Conservation (phyloP, 2,113 vertebrate species). For the Dunckerocampus dactyliophorus region DNA sequence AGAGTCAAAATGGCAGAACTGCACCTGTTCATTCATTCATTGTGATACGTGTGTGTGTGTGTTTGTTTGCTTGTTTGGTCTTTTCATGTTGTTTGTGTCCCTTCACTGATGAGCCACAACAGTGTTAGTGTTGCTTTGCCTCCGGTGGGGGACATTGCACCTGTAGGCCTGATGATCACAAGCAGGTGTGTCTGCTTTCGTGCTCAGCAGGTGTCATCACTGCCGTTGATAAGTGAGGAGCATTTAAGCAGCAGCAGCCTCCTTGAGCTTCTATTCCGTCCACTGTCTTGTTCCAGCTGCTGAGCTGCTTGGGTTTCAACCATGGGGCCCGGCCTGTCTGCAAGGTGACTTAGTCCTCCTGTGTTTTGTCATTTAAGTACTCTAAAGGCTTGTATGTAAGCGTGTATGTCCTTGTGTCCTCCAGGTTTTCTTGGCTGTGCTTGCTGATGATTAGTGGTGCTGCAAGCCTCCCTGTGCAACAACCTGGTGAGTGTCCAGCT, state of each 20-base stretch:
- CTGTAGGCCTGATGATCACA: too few relatives aligned
- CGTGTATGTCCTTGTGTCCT: neutral
- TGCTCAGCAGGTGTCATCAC: conserved; percentile 10
- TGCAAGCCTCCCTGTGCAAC: conserved; percentile 3
- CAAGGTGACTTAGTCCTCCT: neutral
- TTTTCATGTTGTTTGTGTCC: too few relatives aligned
- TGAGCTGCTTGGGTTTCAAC: neutral
- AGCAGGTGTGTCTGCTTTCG: neutral
- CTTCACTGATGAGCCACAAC: too few relatives aligned
- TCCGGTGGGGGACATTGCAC: too few relatives aligned
- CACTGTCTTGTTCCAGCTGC: neutral
- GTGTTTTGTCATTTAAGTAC: too few relatives aligned
- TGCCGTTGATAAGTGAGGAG: neutral
- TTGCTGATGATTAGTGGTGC: conserved; percentile 16
- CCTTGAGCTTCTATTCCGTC: too few relatives aligned
- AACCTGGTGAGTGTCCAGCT: conserved; percentile 4
- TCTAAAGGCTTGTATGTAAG: too few relatives aligned
- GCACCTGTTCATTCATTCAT: too few relatives aligned
- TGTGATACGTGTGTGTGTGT: too few relatives aligned
- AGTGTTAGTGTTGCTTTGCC: too few relatives aligned
- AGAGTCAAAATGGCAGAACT: too few relatives aligned
- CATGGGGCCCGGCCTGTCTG: conserved; percentile 3
- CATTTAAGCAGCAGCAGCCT: neutral
- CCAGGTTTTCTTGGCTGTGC: conserved; percentile 26
- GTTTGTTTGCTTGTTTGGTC: too few relatives aligned